Base-by-base conservation (phyloP, 2,113 vertebrate species). In the Illadopsis cleaveri region DNA sequence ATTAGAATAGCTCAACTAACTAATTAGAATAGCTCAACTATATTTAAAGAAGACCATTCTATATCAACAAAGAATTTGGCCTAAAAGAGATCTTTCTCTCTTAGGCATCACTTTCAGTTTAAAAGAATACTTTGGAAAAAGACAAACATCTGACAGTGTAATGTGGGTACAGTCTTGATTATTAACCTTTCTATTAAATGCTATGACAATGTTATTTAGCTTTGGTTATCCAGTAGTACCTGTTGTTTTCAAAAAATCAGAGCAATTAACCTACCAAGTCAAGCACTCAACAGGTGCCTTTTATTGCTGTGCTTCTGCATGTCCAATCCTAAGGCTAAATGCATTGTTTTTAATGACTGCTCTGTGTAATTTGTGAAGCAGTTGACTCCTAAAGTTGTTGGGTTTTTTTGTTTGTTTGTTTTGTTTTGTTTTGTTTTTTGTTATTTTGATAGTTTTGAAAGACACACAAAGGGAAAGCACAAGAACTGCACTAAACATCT, bases 221-320 rank as follows among this genome's bases (percentile, higher is more conserved):
- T 89, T 78, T 93, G 65, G 91, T 96, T 94, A 82, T 85, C 84
- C 80, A 94, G 60, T 3, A 2, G 28, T 68, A 77, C 30, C 61
- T 86, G 87, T 82, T 28, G 76, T 89, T 92, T 92, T 56, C 54
- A 86, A 84, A 96, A 86, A 64, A 93, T 66, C 40, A 78, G 44
- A 88, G 56, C 53, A 93, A 95, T 97, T 89, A 95, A 47, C 77
- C 75, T 25, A 45, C 7, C 27, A 85, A 87, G 51, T 69, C 77
- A 87, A 93, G 82, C n/a, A 90, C 72, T 83, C 94, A 86, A 89
- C 81, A 94, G 75, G 78, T 88, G 64, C 66, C 37, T 82, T 89
- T 91, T 53, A 48, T 80, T 80, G 72, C 58, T 62, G 23, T 73
- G 51, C 44, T 90, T 76, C 58, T 90, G 25, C 35, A 30, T 30